These are phyloP conservation scores for Phaedon cochleariae DNA, from an alignment of 2,888 invertebrate species.

Conservation along the genomic window DNA sequence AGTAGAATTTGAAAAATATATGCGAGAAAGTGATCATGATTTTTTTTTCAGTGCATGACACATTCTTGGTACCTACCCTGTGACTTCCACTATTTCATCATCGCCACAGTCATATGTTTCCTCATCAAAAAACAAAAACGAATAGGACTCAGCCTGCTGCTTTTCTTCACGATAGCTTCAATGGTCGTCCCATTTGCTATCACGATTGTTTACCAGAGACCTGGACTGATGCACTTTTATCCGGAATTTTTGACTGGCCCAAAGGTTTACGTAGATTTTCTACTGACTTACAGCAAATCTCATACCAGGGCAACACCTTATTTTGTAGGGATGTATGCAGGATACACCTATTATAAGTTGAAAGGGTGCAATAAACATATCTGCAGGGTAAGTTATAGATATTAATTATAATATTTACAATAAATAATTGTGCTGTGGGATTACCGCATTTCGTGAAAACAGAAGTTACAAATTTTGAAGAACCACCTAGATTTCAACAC, in stretches of 20 bases:
- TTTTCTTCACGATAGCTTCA: constrained; percentile 59
- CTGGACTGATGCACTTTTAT: constrained; percentile 67
- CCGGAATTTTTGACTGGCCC: constrained; percentile 66
- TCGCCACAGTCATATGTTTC: constrained; percentile 64
- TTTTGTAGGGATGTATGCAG: constrained; percentile 67
- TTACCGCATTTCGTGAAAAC: no score
- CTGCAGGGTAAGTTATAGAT: constrained; percentile 53
- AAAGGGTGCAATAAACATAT: constrained; percentile 53
- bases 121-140: constrained; percentile 61
- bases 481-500: no score
- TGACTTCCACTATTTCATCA: constrained; percentile 74
- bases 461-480: no score
- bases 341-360: constrained; percentile 62
- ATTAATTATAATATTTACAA: no score
- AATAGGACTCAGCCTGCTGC: constrained; percentile 60
- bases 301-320: constrained; percentile 70
- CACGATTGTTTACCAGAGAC: constrained; percentile 64
- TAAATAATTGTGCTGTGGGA: no score
- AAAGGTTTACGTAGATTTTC: constrained; percentile 65
- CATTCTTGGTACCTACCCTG: constrained; percentile 76
- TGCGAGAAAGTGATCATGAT: no score
- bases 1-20: no score
- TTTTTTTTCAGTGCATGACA: constrained; percentile 70
- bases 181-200: constrained; percentile 65
- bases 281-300: constrained; percentile 67